Evolutionary conservation across 1,140 invertebrate genomes (phyloP).

Genomic region (Heliconius hermathena): DNA sequence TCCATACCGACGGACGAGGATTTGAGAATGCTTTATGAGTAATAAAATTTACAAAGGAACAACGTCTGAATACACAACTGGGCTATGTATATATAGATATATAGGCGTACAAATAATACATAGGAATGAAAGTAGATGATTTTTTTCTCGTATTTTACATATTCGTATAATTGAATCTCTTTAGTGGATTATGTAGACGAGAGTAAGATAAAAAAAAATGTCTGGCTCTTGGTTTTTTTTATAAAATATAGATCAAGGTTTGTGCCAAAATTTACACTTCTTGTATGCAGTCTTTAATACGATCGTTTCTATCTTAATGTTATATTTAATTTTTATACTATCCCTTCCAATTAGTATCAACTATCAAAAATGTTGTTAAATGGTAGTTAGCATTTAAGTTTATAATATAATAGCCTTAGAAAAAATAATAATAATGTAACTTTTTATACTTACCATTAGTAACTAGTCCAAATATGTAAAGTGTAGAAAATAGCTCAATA

Average conservation of each 20-base stretch:
- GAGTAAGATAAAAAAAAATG: background rate
- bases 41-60: conserved; percentile 65
- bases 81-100: background rate
- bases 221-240: conserved; percentile 21
- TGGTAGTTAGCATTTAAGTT: too few species aligned
- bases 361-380: too few species aligned
- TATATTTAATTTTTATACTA: too few species aligned
- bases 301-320: conserved; percentile 7
- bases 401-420: too few species aligned
- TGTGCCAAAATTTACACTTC: conserved; percentile 32
- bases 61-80: conserved; percentile 38
- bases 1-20: conserved; percentile 39
- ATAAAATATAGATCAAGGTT: conserved; percentile 16
- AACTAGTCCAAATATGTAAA: too few species aligned
- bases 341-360: too few species aligned
- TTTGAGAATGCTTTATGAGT: conserved; percentile 66
- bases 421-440: too few species aligned
- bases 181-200: background rate
- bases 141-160: background rate
- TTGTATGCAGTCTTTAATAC: background rate
- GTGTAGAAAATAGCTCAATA: too few species aligned
- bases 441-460: too few species aligned
- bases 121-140: background rate
- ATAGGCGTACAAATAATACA: background rate
- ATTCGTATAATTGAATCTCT: background rate